Evolutionary conservation across 2,888 invertebrate species (phyloP).

Genomic region (Cabera pusaria): DNA sequence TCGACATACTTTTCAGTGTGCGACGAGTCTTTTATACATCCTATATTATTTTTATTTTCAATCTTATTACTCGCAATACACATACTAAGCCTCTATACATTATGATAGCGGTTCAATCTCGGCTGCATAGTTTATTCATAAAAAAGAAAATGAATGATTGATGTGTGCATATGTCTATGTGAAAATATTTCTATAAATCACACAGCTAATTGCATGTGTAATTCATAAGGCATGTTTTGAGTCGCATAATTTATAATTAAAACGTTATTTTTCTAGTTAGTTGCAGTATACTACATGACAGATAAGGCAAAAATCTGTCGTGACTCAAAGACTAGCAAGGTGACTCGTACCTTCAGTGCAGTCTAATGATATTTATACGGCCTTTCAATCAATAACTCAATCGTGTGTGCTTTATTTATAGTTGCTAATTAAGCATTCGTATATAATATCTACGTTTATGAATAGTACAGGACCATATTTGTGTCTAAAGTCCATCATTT

Average conservation of each 20-base stretch:
- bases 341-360: constrained; percentile 30
- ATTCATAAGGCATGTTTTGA: constrained; percentile 47
- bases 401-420: constrained; percentile 18
- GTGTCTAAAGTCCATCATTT: too few species aligned
- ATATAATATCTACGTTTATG: not conserved
- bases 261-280: constrained; percentile 26
- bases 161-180: constrained; percentile 13
- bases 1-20: constrained; percentile 27
- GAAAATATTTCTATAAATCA: constrained; percentile 22
- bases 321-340: constrained; percentile 37
- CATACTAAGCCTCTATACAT: constrained; percentile 1
- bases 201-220: constrained; percentile 54
- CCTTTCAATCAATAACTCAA: constrained; percentile 33
- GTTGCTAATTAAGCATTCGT: constrained; percentile 12
- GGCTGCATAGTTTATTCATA: constrained; percentile 1
- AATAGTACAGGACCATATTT: too few species aligned
- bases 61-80: constrained; percentile 5
- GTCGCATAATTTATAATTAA: constrained; percentile 17
- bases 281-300: constrained; percentile 25
- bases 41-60: constrained; percentile 16
- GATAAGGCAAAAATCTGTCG: constrained; percentile 34
- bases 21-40: constrained; percentile 24
- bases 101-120: not conserved
- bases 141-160: constrained; percentile 11
- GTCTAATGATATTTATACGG: constrained; percentile 39